A percentile compares a stretch with the other conserved stretches of the same genome.
Evolutionary conservation across 2,797 vertebrate genomes (phyloP).

Genomic region (Pogonophryne albipinna): DNA sequence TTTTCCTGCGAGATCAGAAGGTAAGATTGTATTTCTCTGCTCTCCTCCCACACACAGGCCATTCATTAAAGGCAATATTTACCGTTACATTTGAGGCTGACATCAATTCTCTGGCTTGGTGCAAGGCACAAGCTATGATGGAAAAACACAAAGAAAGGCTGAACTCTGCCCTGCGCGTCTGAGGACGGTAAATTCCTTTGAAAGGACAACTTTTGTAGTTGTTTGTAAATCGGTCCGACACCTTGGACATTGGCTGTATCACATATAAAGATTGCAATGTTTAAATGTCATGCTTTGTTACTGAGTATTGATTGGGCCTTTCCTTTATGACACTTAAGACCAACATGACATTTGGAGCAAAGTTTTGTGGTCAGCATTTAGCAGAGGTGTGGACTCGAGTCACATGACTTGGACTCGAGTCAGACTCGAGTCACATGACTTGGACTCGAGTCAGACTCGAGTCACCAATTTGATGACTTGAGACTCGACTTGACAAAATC

Average conservation of each 20-base stretch:
- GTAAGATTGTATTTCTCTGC: conserved; percentile 42
- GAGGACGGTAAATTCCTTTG: not conserved
- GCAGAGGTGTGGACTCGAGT: too few relatives aligned
- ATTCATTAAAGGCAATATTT: conserved; percentile 64
- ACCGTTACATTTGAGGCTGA: conserved; percentile 63
- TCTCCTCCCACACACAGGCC: conserved; percentile 29
- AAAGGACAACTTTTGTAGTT: not conserved
- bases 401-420: too few relatives aligned
- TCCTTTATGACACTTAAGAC: not conserved
- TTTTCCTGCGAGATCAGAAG: conserved; percentile 55
- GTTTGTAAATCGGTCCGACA: not conserved
- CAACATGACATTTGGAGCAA: not conserved
- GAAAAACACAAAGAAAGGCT: conserved; percentile 9
- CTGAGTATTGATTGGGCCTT: not conserved
- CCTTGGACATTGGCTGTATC: not conserved
- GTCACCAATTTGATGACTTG: too few relatives aligned
- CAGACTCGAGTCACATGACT: too few relatives aligned
- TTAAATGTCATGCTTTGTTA: not conserved
- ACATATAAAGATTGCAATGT: not conserved
- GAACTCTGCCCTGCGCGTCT: not conserved
- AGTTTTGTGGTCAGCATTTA: not conserved
- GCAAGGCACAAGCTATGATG: not conserved
- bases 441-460: too few relatives aligned
- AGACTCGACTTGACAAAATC: too few relatives aligned
- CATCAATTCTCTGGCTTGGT: conserved; percentile 34